Evolutionary conservation across 2,888 invertebrate species (phyloP).

Genomic region (Cataglyphis livida): DNA sequence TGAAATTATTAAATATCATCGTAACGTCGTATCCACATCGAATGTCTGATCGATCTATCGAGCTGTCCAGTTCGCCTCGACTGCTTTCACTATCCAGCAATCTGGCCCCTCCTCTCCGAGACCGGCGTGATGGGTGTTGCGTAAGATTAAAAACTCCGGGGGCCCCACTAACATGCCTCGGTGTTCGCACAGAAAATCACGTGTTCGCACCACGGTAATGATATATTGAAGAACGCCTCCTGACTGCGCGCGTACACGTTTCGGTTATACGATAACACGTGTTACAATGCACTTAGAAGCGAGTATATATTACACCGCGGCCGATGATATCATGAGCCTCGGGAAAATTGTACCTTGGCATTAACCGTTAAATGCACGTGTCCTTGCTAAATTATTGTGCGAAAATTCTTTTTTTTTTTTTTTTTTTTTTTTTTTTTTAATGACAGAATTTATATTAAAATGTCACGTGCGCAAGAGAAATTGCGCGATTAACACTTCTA

Average conservation of each 20-base stretch:
- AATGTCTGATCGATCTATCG: constrained; percentile 60
- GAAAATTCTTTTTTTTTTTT: neutral
- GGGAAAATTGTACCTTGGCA: constrained; percentile 37
- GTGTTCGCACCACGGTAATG: neutral
- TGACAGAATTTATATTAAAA: neutral
- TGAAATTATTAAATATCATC: constrained; percentile 47
- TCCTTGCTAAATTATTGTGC: constrained; percentile 21
- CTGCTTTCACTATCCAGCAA: constrained; percentile 83
- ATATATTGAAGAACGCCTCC: neutral
- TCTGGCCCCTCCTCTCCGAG: constrained; percentile 79
- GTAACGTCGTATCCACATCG: constrained; percentile 61
- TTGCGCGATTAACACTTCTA: neutral
- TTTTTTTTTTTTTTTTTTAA: neutral
- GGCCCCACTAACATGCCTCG: constrained; percentile 41
- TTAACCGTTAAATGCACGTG: constrained; percentile 39
- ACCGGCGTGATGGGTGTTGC: constrained; percentile 72
- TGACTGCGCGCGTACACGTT: constrained; percentile 5
- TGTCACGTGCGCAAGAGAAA: neutral
- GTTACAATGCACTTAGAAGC: constrained; percentile 17
- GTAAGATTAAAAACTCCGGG: constrained; percentile 70
- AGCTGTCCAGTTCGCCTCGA: constrained; percentile 66
- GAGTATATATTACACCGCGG: neutral
- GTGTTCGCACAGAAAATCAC: constrained; percentile 2
- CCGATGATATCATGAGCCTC: neutral
- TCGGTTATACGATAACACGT: constrained; percentile 38